phyloP scores from a whole-genome alignment of 1,140 invertebrate genomes.

The Ptiloglossa arizonensis region DNA sequence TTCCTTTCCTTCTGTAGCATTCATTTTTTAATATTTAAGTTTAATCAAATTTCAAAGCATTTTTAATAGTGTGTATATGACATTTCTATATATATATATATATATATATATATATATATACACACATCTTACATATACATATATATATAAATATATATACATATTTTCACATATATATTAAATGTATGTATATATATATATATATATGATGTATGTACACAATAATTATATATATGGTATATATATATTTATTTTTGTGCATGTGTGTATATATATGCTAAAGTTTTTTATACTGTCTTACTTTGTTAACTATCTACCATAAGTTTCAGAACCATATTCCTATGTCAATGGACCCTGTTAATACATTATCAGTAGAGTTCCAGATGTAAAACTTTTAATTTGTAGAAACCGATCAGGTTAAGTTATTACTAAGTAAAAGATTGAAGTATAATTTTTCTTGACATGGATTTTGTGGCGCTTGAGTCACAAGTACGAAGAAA shows the following conservation, averaged over 20 bases:
- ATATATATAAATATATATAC: no score
- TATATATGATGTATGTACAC: no score
- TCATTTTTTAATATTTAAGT: conserved; percentile 2
- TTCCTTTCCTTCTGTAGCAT: conserved; percentile 1
- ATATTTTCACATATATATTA: no score
- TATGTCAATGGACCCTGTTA: conserved; percentile 19
- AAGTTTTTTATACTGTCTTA: conserved; percentile 5
- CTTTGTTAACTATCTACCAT: conserved; percentile 5
- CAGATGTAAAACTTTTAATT: conserved; percentile 16
- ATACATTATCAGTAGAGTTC: conserved; percentile 2
- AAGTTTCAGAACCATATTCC: conserved; percentile 28
- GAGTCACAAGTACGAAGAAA: conserved; percentile 18
- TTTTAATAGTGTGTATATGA: background rate
- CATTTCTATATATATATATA: no score
- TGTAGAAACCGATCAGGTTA: conserved; percentile 30
- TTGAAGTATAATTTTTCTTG: background rate
- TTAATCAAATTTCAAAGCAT: conserved; percentile 19
- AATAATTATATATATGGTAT: no score
- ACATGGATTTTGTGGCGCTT: conserved; percentile 20
- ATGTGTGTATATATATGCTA: background rate
- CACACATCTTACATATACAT: no score
- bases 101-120: no score
- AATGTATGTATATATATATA: no score
- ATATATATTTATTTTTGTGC: no score
- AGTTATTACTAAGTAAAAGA: background rate